Evolutionary conservation across 1,140 invertebrate species (phyloP).

Genomic region (Semibalanus balanoides): DNA sequence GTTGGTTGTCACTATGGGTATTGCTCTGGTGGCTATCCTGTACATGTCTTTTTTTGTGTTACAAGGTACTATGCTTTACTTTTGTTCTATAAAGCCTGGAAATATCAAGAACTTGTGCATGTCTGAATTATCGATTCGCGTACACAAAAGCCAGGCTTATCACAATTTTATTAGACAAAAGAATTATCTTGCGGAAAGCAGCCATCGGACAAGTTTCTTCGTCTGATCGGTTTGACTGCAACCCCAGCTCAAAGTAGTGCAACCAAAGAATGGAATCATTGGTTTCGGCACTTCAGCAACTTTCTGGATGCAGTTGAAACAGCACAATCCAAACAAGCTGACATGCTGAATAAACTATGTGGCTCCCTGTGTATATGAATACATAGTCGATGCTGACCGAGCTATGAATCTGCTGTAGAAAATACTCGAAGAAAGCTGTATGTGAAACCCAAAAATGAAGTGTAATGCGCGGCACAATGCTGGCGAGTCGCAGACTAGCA

Average conservation of each 20-base stretch:
- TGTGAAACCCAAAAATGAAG: slow-evolving; percentile 13
- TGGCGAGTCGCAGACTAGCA: slow-evolving; percentile 10
- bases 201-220: slow-evolving; percentile 13
- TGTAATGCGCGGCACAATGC: slow-evolving; percentile 13
- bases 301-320: slow-evolving; percentile 1
- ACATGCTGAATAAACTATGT: slow-evolving; percentile 15
- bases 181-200: not conserved
- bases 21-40: too few species aligned
- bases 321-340: slow-evolving; percentile 13
- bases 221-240: slow-evolving; percentile 26
- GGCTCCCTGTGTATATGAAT: slow-evolving; percentile 5
- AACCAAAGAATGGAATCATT: slow-evolving; percentile 9
- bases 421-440: slow-evolving; percentile 9
- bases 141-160: too few species aligned
- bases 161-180: not conserved
- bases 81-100: too few species aligned
- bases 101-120: too few species aligned
- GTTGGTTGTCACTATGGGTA: too few species aligned
- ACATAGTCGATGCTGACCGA: slow-evolving; percentile 9
- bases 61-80: too few species aligned
- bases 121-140: too few species aligned
- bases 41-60: too few species aligned
- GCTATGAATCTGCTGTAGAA: not conserved
- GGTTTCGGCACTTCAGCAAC: not conserved
- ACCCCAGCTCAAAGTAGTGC: not conserved